These are phyloP conservation scores for Diphyllodes magnificus DNA, from an alignment of 2,113 vertebrate genomes.

Conservation along the genomic window DNA sequence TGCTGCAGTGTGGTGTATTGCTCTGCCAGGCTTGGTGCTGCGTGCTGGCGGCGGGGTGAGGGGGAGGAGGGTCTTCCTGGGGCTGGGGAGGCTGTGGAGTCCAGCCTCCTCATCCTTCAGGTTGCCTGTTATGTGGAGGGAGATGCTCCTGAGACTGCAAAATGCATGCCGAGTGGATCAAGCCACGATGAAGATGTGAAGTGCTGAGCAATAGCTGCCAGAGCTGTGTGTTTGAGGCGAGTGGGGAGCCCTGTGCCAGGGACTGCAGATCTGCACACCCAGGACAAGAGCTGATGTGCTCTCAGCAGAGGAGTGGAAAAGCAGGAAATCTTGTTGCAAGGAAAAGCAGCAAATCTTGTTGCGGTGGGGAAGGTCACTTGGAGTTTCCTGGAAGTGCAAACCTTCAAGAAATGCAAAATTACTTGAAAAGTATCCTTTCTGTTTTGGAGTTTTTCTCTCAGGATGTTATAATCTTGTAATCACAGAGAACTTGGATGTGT, in stretches of 20 bases:
- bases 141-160: background rate
- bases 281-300: background rate
- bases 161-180: fast-evolving
- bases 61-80: background rate
- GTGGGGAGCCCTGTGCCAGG: background rate
- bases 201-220: fast-evolving
- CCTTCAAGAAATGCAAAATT: background rate
- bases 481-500: fast-evolving
- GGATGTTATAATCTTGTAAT: background rate
- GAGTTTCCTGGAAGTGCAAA: background rate
- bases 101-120: background rate
- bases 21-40: background rate
- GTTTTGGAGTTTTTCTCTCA: background rate
- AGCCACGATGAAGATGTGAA: fast-evolving
- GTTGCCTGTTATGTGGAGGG: fast-evolving
- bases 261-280: fast-evolving
- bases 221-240: background rate
- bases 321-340: background rate
- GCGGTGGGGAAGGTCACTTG: background rate
- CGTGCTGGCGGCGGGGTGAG: fast-evolving
- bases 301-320: background rate
- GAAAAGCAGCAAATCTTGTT: background rate
- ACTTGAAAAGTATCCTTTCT: background rate
- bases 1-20: background rate
- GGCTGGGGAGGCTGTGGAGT: background rate